Evolutionary conservation across 2,888 invertebrate species (phyloP).

Genomic region (Dione juno): DNA sequence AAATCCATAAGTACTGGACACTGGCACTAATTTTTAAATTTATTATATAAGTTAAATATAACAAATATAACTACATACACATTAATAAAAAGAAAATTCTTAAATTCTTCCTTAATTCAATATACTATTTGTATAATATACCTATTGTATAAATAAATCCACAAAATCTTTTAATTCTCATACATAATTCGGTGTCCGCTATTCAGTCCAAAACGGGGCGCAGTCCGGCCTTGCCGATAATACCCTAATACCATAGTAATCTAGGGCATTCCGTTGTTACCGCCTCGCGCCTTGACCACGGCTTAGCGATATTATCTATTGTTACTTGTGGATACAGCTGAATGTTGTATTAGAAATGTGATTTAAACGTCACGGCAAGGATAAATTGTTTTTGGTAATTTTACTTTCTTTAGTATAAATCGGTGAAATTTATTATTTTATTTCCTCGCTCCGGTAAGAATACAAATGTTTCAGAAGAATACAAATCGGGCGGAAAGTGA

Average conservation of each 20-base stretch:
- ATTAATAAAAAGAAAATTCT: too few species aligned
- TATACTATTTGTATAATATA: too few species aligned
- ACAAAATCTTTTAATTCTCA: neutral
- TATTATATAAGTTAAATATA: too few species aligned
- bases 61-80: too few species aligned
- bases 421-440: neutral
- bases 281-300: conserved; percentile 48
- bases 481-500: too few species aligned
- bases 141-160: neutral
- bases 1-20: too few species aligned
- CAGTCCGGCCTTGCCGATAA: conserved; percentile 60
- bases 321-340: conserved; percentile 14
- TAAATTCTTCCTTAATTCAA: too few species aligned
- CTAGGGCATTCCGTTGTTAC: conserved; percentile 47
- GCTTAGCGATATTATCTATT: conserved; percentile 40
- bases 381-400: neutral
- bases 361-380: neutral
- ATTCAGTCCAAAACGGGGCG: conserved; percentile 40
- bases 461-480: too few species aligned
- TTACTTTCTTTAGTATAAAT: too few species aligned
- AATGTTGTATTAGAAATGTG: conserved; percentile 8
- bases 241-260: conserved; percentile 63
- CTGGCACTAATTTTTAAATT: too few species aligned
- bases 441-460: neutral
- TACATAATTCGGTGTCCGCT: conserved; percentile 10